Conservation (phyloP, 2,888 invertebrate genomes). For the Anoplius nigerrimus region DNA sequence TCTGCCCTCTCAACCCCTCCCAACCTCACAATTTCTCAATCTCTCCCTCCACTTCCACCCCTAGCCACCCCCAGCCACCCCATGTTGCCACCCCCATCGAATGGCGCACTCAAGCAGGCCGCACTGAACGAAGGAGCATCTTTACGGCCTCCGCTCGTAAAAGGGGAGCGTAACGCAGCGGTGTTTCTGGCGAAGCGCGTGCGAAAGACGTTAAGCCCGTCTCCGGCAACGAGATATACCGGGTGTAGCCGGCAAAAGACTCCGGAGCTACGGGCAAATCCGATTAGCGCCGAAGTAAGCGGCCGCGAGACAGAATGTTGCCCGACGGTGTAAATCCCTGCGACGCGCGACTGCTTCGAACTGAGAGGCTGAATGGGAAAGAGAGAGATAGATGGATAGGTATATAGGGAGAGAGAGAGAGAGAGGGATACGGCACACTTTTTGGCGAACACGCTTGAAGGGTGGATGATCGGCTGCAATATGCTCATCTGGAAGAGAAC, state of each 20-base stretch:
- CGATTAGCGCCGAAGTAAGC: slow-evolving; percentile 20
- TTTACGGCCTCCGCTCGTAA: slow-evolving; percentile 28
- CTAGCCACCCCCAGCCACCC: neutral
- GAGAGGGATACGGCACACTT: too few species aligned
- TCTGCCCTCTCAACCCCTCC: too few species aligned
- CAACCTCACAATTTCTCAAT: too few species aligned
- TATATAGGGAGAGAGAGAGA: too few species aligned
- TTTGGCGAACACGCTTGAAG: too few species aligned
- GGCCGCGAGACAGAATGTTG: neutral
- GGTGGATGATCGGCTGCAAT: too few species aligned
- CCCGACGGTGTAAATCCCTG: too few species aligned
- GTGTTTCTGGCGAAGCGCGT: slow-evolving; percentile 19
- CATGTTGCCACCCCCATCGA: slow-evolving; percentile 11
- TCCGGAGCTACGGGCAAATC: slow-evolving; percentile 18
- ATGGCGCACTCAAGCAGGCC: slow-evolving; percentile 6
- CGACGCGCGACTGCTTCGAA: too few species aligned
- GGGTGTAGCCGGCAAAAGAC: slow-evolving; percentile 1
- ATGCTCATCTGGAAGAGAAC: too few species aligned
- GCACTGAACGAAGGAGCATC: neutral
- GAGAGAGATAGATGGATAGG: too few species aligned
- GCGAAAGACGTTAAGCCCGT: slow-evolving; percentile 26
- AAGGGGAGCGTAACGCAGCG: slow-evolving; percentile 19
- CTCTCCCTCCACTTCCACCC: neutral
- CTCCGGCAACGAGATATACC: neutral
- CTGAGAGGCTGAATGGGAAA: too few species aligned